Conservation (phyloP, 2,113 vertebrate species). For the Etheostoma cragini region DNA sequence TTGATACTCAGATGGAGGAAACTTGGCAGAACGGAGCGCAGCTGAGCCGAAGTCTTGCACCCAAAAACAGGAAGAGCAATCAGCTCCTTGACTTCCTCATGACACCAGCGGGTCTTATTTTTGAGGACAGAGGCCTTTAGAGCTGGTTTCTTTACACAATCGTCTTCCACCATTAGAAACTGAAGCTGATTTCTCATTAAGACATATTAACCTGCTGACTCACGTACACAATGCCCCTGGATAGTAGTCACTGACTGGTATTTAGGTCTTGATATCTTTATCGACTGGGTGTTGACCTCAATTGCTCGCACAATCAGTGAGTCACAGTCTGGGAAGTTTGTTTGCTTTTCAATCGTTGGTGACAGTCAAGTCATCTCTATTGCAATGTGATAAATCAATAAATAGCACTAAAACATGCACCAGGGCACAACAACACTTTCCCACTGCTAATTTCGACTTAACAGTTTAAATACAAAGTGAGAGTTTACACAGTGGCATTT, state of each 20-base stretch:
- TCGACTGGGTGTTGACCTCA: conserved; percentile 48
- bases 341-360: not conserved
- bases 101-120: conserved; percentile 9
- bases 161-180: conserved; percentile 1
- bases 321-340: conserved; percentile 36
- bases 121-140: conserved; percentile 3
- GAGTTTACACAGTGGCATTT: not conserved
- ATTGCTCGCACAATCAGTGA: conserved; percentile 28
- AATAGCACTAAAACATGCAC: fast-evolving
- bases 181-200: not conserved
- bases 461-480: not conserved
- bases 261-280: conserved; percentile 63
- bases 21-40: conserved; percentile 53
- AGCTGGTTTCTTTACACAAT: not conserved
- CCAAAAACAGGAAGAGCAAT: conserved; percentile 79
- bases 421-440: not conserved
- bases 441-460: not conserved
- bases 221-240: not conserved
- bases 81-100: conserved; percentile 69
- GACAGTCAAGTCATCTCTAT: not conserved
- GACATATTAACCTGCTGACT: not conserved
- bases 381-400: not conserved
- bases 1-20: conserved; percentile 66
- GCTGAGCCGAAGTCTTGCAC: conserved; percentile 47
- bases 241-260: conserved; percentile 19